These are phyloP conservation scores for Ammodytes dubius DNA, from an alignment of 2,113 vertebrate species.

Conservation along the genomic window DNA sequence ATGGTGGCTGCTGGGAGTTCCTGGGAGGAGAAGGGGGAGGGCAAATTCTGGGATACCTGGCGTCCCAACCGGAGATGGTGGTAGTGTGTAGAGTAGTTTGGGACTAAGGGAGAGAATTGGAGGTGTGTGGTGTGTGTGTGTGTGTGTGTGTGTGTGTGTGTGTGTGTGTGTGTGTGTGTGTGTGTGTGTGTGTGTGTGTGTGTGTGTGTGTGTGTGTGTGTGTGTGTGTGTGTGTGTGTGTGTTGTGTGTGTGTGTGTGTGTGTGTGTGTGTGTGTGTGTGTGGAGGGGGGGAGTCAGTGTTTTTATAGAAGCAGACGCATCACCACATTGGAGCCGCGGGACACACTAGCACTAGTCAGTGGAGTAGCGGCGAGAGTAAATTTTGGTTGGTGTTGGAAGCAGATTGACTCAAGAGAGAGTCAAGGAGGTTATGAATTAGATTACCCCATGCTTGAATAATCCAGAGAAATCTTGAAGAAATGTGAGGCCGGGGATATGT, in stretches of 20 bases:
- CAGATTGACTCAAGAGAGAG: conserved; percentile 36
- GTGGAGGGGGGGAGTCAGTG: conserved; percentile 42
- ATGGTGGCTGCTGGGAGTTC: conserved; percentile 79
- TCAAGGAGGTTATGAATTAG: conserved; percentile 46
- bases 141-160: no score
- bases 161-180: no score
- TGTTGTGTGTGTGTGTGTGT: conserved; percentile 28
- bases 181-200: no score
- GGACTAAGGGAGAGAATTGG: conserved; percentile 68
- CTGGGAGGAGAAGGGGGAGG: conserved; percentile 51
- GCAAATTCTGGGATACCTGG: conserved; percentile 83
- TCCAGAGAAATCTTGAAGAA: conserved; percentile 35
- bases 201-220: no score
- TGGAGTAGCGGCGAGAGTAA: conserved; percentile 29
- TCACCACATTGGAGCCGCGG: conserved; percentile 79
- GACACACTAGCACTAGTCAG: conserved; percentile 76
- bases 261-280: no score
- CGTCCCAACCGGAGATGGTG: conserved; percentile 67
- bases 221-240: background rate
- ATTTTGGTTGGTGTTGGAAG: conserved; percentile 23
- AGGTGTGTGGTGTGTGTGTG: conserved; percentile 48
- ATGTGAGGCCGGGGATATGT: conserved; percentile 4
- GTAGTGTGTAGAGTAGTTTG: conserved; percentile 61
- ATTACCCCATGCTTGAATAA: conserved; percentile 63
- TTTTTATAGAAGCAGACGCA: conserved; percentile 81